Base-by-base conservation (phyloP, 2,113 vertebrate genomes). In the Embiotoca jacksoni region DNA sequence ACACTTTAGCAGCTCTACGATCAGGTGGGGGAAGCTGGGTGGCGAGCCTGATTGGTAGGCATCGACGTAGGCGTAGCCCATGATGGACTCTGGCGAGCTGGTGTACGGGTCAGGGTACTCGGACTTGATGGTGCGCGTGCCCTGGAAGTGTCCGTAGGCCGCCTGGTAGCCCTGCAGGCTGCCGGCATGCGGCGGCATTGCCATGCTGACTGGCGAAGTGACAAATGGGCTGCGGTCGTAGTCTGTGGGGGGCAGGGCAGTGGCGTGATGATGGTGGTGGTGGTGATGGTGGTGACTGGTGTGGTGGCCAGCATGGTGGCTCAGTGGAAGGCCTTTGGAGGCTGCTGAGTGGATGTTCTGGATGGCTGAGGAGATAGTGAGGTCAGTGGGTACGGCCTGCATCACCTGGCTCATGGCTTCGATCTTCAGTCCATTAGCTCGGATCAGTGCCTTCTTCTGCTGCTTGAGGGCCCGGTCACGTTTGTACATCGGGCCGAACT, bases 401-500 rank as follows among this genome's bases (percentile, higher is more conserved):
- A 99, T 99, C 94, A 96, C 97, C 93, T 99, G 98, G 84, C 95
- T 96, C 98, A 99, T 97, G 93, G 97, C 97, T 92, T 99, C 98
- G 37, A 99, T 94, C 92, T 99, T 99, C 55, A 99, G 96, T 93
- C 98, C 98, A 9, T 99, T 99, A 15, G 98, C 98, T 83, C 98
- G 95, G 88, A 99, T 99, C 79, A 99, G 95, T 2, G 98, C 98
- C 91, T 99, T 99, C 86, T 99, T 99, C 91, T 99, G 98, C 82
- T 99, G 98, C 89, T 99, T 99, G 65, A 99, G 63, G 39, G 98
- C 98, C 62, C 98, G 94, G 94, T 99, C 98, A 73, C 98, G 95
- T 94, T 99, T 99, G 95, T 99, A 99, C 98, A 99, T 99, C 15
- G 98, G 98, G 89, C 98, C 98, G 47, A 99, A 99, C 87, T 99